Evolutionary conservation across 2,113 vertebrate species (phyloP), one percentile per base, ranked within the genome.

Genomic region (Andinoacara biseriatus): DNA sequence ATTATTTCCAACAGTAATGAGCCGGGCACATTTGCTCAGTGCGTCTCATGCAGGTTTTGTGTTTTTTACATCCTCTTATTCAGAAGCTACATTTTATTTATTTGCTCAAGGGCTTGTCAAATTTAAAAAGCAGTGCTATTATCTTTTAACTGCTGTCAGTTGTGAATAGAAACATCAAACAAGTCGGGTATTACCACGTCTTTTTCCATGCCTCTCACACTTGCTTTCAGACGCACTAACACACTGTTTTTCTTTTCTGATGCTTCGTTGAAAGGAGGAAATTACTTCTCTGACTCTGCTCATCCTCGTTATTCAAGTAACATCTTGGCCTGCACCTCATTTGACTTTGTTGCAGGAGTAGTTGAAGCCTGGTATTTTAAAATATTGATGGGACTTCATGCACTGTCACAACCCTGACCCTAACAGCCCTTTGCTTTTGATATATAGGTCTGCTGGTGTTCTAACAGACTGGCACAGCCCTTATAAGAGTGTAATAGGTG

Each of bases 31-130:
- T 86, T 49, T 40, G 43, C 62, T 74, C 57, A 58, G 43, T 83
- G 75, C 59, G 59, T 49, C 67, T 86, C 49, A 18, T 63, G 58
- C 58, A 29, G 78, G 29, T 67, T 78, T 85, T 59, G 9, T 81
- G 9, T 1, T 38, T 76, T 76, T 35, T 40, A 61, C 78, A 46
- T n/a, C 29, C 52, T 84, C 60, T 67, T 80, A 65, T 69, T 83
- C 76, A 78, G 46, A 74, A 24, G 17, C 31, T 54, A 58, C 74
- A 61, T 83, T 77, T 82, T 83, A 62, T 86, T 84, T 89, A 74
- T 90, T 87, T 90, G 46, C 76, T 76, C 61, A 63, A 80, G 81
- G 62, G 78, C 87, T 92, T 88, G 86, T 90, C 84, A 88, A 69
- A 69, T 82, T 79, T 76, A 61, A 86, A 89, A 90, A 83, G 76